These are phyloP conservation scores for Zaprionus davidi DNA, from an alignment of 1,140 invertebrate genomes.

Conservation along the genomic window DNA sequence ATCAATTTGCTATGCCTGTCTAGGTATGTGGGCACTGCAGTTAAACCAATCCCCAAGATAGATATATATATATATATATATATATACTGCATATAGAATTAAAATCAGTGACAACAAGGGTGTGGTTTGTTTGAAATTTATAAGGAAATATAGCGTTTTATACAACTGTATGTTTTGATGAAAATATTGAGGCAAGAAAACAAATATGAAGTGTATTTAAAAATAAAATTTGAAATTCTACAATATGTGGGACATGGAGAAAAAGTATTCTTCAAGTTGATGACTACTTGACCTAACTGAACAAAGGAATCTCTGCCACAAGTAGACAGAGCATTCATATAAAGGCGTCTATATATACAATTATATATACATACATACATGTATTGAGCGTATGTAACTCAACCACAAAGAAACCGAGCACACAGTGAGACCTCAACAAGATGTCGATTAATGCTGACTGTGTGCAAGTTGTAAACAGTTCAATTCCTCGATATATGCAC, in stretches of 20 bases:
- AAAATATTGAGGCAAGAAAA: neutral
- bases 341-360: neutral
- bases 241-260: neutral
- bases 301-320: conserved; percentile 12
- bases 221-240: neutral
- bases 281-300: conserved; percentile 26
- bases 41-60: neutral
- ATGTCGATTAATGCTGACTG: neutral
- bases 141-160: neutral
- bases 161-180: neutral
- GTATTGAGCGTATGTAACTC: conserved; percentile 5
- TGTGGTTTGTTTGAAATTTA: neutral
- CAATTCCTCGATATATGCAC: neutral
- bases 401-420: conserved; percentile 20
- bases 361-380: neutral
- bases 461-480: neutral
- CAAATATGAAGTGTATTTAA: neutral
- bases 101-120: neutral
- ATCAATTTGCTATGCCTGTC: neutral
- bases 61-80: neutral
- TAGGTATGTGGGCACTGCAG: neutral
- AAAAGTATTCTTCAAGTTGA: neutral
- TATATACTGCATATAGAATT: neutral
- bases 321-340: conserved; percentile 7
- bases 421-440: neutral